Base-by-base conservation (phyloP, 2,888 invertebrate genomes). In the Calameuta pallipes region DNA sequence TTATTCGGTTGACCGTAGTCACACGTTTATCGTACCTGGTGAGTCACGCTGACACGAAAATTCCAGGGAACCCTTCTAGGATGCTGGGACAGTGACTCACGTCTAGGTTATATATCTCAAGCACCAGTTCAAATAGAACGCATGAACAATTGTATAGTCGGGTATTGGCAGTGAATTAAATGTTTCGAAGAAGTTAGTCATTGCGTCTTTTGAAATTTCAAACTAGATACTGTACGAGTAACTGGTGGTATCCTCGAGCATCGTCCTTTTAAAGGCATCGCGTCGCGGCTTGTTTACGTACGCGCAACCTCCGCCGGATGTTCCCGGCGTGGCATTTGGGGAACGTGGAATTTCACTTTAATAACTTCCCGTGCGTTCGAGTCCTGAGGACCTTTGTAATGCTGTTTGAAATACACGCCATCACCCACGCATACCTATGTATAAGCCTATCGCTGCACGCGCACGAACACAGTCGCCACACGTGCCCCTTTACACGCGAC, bases 341-440 rank as follows among this genome's bases (percentile, higher is more conserved):
- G 80, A 83, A 79, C 83, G 82, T 83, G 81, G 82, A 83, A 85
- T 85, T 85, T 83, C 75, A 79, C 80, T 80, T 81, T 83, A 85
- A 85, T 83, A 84, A 85, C 83, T 85, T 86, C 86, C 86, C 81
- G 83, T 82, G 81, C 68, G 41, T 75, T 37, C 36, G 34, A 34
- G 23, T 33, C 56, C 56, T 23, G 56, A 56, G 56, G 56, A 56
- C 56, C 56, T 56, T 56, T 56, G 56, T 56, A 56, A 23, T 56
- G 23, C 56, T 56, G 56, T 11, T 56, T 56, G 23, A 56, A 56
- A 56, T 56, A 56, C 56, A 56, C 23, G 56, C 23, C 56, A 56
- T 56, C 56, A 23, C 56, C 56, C 56, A 23, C 6, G 56, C 56
- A 56, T 56, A 56, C 23, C 56, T 56, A 56, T n/a, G n/a, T n/a